A percentile compares a stretch with the other conserved stretches of the same genome.
phyloP scores from a whole-genome alignment of 2,888 invertebrate species.

The Amiota minor region DNA sequence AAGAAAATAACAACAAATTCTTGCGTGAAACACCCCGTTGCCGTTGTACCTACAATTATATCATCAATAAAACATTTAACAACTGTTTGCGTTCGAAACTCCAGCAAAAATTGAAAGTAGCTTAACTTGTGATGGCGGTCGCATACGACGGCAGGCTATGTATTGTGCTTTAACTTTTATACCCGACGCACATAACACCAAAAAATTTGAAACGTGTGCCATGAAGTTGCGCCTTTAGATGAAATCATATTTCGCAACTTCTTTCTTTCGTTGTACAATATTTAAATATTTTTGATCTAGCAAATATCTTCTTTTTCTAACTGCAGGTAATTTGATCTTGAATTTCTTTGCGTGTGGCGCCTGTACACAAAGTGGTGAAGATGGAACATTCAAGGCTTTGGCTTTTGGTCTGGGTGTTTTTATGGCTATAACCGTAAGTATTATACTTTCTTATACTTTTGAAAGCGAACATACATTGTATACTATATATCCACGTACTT shows the following conservation, averaged over 20 bases:
- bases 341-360: slow-evolving; percentile 93
- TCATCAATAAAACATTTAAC: no score
- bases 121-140: no score
- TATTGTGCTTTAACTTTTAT: no score
- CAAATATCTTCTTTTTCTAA: slow-evolving; percentile 15
- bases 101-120: no score
- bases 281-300: slow-evolving; percentile 29
- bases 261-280: background rate
- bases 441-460: background rate
- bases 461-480: background rate
- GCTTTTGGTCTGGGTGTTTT: slow-evolving; percentile 91
- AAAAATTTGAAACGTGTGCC: no score
- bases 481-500: background rate
- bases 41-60: no score
- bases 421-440: slow-evolving; percentile 83
- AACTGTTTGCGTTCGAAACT: no score
- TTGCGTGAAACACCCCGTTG: no score
- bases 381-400: slow-evolving; percentile 81
- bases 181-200: no score
- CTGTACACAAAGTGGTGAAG: slow-evolving; percentile 76
- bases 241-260: background rate
- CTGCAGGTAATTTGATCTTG: slow-evolving; percentile 83
- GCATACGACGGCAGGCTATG: no score
- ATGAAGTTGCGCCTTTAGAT: no score
- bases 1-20: no score